A percentile compares a stretch with the other conserved stretches of the same genome.
Conservation (phyloP, 1,140 invertebrate species). For the Anadara kagoshimensis region DNA sequence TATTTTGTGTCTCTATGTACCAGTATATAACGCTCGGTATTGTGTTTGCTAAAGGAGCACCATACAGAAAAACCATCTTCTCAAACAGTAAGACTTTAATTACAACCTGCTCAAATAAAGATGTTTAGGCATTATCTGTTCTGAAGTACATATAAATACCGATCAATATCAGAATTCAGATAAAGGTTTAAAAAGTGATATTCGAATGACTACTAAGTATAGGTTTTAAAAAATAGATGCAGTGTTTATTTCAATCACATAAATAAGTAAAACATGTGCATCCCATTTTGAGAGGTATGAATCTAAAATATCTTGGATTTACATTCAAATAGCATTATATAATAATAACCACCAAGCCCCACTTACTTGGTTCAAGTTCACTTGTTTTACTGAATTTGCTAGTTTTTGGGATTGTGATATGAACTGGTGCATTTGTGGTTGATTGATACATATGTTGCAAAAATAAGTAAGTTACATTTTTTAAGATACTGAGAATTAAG, state of each 20-base stretch:
- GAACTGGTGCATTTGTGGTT: too few species aligned
- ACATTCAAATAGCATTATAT: too few species aligned
- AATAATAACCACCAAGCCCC: too few species aligned
- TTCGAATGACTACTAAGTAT: not conserved
- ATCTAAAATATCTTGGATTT: too few species aligned
- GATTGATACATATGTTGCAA: too few species aligned
- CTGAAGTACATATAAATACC: not conserved
- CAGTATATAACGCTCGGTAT: slow-evolving; percentile 93
- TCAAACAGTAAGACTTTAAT: slow-evolving; percentile 66
- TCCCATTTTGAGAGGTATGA: too few species aligned
- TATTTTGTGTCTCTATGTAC: slow-evolving; percentile 89
- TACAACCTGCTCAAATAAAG: not conserved
- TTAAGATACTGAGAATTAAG: too few species aligned
- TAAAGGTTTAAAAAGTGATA: not conserved
- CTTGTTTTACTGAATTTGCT: too few species aligned
- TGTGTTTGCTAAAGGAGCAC: slow-evolving; percentile 90
- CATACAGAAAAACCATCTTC: slow-evolving; percentile 78
- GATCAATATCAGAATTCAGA: not conserved
- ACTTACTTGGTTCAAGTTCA: too few species aligned
- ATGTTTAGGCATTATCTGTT: not conserved
- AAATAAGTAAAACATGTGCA: not conserved
- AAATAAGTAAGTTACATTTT: too few species aligned
- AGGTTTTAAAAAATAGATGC: not conserved
- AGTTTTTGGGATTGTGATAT: too few species aligned
- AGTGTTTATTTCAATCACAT: not conserved